Percentiles rank a stretch among this genome's conserved stretches.
phyloP scores from a whole-genome alignment of 2,113 vertebrate genomes.

The Amphilophus citrinellus region DNA sequence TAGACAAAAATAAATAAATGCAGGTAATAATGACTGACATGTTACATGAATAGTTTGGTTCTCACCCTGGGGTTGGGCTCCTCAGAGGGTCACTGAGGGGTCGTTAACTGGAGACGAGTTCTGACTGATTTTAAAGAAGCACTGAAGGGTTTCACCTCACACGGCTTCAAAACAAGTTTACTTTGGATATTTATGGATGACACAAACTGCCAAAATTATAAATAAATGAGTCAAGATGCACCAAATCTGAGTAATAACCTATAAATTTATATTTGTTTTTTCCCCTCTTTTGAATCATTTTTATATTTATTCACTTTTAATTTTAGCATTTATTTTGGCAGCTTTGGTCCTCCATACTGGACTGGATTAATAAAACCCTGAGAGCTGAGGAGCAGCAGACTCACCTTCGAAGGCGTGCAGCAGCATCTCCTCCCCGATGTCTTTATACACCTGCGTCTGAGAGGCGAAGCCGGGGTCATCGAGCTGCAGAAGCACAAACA shows the following conservation, averaged over 20 bases:
- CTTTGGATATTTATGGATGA: background rate
- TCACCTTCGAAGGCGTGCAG: conserved; percentile 87
- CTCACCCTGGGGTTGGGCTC: too few species aligned
- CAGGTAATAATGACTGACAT: too few species aligned
- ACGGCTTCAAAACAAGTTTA: too few species aligned
- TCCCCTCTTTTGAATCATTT: background rate
- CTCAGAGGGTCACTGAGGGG: too few species aligned
- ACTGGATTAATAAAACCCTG: too few species aligned
- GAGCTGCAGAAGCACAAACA: conserved; percentile 63
- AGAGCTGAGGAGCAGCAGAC: background rate
- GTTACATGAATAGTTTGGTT: too few species aligned
- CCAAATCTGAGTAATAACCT: too few species aligned
- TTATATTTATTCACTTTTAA: background rate
- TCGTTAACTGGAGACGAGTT: too few species aligned
- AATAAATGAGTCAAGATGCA: background rate
- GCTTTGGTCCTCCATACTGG: background rate
- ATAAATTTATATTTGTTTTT: background rate
- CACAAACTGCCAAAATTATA: background rate
- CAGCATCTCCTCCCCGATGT: conserved; percentile 92
- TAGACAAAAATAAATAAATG: too few species aligned
- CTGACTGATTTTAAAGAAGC: too few species aligned
- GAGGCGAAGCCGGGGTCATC: conserved; percentile 86
- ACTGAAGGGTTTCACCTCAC: too few species aligned
- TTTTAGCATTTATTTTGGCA: background rate
- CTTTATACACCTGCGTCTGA: conserved; percentile 87